A percentile compares a stretch with the other conserved stretches of the same genome.
phyloP scores from a whole-genome alignment of 2,888 invertebrate genomes.

The Dorcus parallelipipedus region DNA sequence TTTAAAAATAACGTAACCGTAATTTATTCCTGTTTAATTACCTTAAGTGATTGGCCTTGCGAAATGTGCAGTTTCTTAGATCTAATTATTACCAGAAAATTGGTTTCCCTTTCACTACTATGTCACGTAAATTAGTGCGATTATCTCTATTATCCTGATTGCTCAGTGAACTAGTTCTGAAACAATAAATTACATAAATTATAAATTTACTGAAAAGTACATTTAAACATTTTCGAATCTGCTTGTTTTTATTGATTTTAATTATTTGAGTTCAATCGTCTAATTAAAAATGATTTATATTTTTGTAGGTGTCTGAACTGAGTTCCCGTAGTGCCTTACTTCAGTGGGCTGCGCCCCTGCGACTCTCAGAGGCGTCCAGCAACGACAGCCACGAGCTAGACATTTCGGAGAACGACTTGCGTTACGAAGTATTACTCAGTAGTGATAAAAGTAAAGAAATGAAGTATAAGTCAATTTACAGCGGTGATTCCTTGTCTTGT shows the following conservation, averaged over 20 bases:
- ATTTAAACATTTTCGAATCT: neutral
- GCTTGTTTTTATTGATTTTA: neutral
- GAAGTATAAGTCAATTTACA: constrained; percentile 81
- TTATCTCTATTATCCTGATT: too few species aligned
- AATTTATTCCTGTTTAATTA: too few species aligned
- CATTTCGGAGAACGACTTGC: constrained; percentile 62
- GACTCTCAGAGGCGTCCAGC: constrained; percentile 49
- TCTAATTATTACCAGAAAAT: too few species aligned
- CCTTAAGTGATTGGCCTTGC: too few species aligned
- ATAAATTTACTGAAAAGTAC: too few species aligned
- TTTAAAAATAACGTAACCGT: too few species aligned
- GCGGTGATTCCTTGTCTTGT: constrained; percentile 72
- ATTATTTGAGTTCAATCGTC: neutral
- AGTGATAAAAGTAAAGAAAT: constrained; percentile 76
- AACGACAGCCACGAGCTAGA: constrained; percentile 54
- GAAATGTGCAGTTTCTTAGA: too few species aligned
- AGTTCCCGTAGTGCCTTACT: constrained; percentile 82
- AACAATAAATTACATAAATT: too few species aligned
- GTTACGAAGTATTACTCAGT: constrained; percentile 78
- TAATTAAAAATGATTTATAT: neutral
- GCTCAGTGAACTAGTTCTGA: too few species aligned
- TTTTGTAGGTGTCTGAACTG: constrained; percentile 71
- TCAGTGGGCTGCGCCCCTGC: constrained; percentile 70
- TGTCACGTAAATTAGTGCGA: too few species aligned
- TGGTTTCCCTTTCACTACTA: too few species aligned